Evolutionary conservation across 2,113 vertebrate species (phyloP), one percentile per base, ranked within the genome.

Genomic region (Dasyornis broadbenti): DNA sequence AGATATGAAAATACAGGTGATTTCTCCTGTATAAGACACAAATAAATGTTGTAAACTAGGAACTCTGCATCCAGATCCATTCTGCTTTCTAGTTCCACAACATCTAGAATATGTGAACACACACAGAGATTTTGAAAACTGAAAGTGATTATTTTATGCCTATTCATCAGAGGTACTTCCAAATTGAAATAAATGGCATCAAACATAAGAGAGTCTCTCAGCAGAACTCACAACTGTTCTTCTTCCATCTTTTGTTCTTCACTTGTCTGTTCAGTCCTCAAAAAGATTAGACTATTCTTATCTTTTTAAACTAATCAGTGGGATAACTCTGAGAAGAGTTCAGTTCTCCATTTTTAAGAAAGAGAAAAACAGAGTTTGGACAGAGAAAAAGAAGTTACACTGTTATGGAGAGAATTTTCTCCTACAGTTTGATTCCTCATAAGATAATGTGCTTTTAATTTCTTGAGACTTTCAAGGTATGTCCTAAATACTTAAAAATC

Each of bases 401-500:
- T 78, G 22, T 68, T 90, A 30, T 1, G 7, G 56, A 63, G 47
- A 68, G 13, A 53, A 35, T 71, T 71, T 94, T 89, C 69, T 95
- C 77, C 24, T 50, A 40, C 35, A 11, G 13, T 72, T 90, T 82
- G 68, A 72, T 60, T 92, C 31, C 52, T 80, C 17, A 2, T 24
- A 56, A 86, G n/a, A 63, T 35, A 84, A 72, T 14, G 31, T 50
- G 9, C 18, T 64, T 75, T 39, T 83, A 57, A 60, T 86, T 92
- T 78, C 56, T 71, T 71, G 75, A 31, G 10, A 49, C 53, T 35
- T 69, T 26, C 16, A 64, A 78, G 39, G 57, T 49, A 8, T 56
- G 49, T 64, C 86, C 80, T 75, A 76, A 93, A 65, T 76, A 81
- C n/a, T 76, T 61, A 9, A 82, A 78, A 92, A 50, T 57, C 40